A percentile compares a stretch with the other conserved stretches of the same genome.
These are phyloP conservation scores for Myiothlypis coronata DNA, from an alignment of 2,797 vertebrate species.

Conservation along the genomic window DNA sequence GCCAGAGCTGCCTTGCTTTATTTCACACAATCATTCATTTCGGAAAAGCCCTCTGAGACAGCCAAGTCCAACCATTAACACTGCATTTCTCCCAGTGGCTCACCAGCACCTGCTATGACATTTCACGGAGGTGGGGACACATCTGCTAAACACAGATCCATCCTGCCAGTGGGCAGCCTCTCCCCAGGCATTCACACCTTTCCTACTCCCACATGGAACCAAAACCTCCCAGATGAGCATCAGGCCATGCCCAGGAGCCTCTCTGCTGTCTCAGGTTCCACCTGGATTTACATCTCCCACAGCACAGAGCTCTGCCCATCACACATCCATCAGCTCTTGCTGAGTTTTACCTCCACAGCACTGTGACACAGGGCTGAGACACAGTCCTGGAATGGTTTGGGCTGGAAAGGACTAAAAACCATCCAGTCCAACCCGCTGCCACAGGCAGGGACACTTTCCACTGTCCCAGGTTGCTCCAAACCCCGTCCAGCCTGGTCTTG, in stretches of 20 bases:
- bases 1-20: background rate
- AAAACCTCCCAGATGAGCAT: background rate
- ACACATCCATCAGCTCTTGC: background rate
- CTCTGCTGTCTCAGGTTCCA: fast-evolving
- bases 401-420: background rate
- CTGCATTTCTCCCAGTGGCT: background rate
- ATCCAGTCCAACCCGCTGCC: background rate
- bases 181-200: background rate
- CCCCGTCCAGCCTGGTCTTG: fast-evolving
- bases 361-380: fast-evolving
- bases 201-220: fast-evolving
- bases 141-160: background rate
- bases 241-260: background rate
- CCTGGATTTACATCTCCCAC: background rate
- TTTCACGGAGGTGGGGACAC: background rate
- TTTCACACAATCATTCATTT: background rate
- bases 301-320: background rate
- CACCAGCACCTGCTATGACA: background rate
- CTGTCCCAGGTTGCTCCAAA: background rate
- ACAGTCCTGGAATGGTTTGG: background rate
- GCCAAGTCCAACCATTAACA: fast-evolving
- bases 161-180: background rate
- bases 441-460: background rate
- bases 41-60: background rate
- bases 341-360: background rate